Conservation (phyloP, 2,888 invertebrate species). For the Xestoiulus laeticollis region DNA sequence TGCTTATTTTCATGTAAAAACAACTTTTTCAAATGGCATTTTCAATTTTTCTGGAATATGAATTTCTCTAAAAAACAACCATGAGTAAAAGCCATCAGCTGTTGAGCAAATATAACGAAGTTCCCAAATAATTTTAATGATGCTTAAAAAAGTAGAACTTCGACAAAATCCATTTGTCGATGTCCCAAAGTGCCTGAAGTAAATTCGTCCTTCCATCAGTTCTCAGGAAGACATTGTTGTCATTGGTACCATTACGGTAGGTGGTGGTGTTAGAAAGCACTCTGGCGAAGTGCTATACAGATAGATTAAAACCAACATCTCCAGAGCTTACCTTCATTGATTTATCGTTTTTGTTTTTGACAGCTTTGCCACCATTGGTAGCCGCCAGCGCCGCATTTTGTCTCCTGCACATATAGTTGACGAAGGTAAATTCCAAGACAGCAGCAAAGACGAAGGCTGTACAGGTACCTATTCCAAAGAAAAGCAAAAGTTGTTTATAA, state of each 20-base stretch:
- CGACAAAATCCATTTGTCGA: not conserved
- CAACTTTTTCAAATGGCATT: too few relatives aligned
- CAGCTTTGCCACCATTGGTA: not conserved
- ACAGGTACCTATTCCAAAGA: slow-evolving; percentile 45
- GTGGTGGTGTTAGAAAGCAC: not conserved
- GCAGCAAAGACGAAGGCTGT: slow-evolving; percentile 56
- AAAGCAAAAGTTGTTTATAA: not conserved
- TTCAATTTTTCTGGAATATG: too few relatives aligned
- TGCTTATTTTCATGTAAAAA: too few relatives aligned
- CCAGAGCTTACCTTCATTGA: not conserved
- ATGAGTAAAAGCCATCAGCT: not conserved
- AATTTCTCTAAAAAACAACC: not conserved
- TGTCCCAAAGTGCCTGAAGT: not conserved
- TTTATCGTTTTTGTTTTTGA: slow-evolving; percentile 7
- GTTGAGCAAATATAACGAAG: not conserved
- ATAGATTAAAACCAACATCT: not conserved
- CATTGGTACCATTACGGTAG: not conserved
- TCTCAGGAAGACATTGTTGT: not conserved
- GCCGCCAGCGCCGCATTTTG: not conserved
- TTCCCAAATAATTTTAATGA: not conserved
- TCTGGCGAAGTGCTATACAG: not conserved
- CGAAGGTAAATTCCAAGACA: slow-evolving; percentile 55
- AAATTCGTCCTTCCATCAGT: not conserved
- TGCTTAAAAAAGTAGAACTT: not conserved
- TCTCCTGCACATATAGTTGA: slow-evolving; percentile 53